Conservation (phyloP, 2,113 vertebrate species). For the Bos taurus region DNA sequence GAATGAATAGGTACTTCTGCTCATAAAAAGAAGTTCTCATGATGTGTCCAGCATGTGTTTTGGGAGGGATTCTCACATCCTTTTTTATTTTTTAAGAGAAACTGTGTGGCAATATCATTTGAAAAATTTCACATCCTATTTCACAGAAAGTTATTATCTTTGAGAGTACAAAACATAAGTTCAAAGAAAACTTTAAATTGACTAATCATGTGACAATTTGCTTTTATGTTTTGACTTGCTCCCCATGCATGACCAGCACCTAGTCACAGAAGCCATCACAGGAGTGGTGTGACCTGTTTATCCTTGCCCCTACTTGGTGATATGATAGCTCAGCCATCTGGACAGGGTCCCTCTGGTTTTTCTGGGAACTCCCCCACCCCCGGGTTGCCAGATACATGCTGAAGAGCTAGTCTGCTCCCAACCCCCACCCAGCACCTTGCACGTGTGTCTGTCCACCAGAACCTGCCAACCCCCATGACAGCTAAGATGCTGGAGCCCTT, state of each 20-base stretch:
- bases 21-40: not conserved
- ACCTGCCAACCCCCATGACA: not conserved
- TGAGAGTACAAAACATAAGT: not conserved
- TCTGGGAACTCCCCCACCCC: not conserved
- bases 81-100: slow-evolving; percentile 50
- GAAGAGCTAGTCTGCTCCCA: not conserved
- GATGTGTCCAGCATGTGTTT: not conserved
- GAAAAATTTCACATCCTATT: slow-evolving; percentile 67
- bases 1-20: not conserved
- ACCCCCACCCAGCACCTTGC: not conserved
- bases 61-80: slow-evolving; percentile 54
- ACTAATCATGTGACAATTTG: not conserved
- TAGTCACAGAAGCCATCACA: not conserved
- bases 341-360: not conserved
- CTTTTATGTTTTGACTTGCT: not conserved
- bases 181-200: not conserved
- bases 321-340: not conserved
- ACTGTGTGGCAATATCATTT: slow-evolving; percentile 50
- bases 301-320: not conserved
- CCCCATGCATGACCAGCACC: not conserved
- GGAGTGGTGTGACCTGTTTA: not conserved
- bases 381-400: not conserved
- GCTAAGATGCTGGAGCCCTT: not conserved
- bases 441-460: not conserved
- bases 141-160: slow-evolving; percentile 36